These are phyloP conservation scores for Erebia aethiops DNA, from an alignment of 2,888 invertebrate species.

Conservation along the genomic window DNA sequence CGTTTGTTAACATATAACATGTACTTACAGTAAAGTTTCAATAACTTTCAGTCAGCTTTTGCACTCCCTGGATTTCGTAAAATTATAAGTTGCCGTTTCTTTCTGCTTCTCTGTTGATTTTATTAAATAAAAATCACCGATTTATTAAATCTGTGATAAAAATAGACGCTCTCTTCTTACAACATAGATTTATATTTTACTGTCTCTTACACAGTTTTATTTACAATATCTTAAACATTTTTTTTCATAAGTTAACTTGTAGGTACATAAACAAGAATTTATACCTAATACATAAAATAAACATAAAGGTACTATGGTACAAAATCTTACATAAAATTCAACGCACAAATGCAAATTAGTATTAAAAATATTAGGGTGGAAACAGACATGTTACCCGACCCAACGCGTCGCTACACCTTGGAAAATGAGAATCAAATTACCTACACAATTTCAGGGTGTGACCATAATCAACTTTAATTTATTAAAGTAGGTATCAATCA, in stretches of 20 bases:
- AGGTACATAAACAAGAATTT: not conserved
- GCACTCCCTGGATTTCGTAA: too few species aligned
- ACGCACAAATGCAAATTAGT: constrained; percentile 23
- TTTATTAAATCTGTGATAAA: not conserved
- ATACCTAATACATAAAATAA: not conserved
- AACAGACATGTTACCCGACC: not conserved
- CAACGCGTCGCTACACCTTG: too few species aligned
- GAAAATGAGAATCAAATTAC: too few species aligned
- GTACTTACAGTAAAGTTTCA: too few species aligned
- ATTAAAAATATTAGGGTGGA: not conserved
- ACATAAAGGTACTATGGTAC: constrained; percentile 8
- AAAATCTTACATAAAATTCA: constrained; percentile 15
- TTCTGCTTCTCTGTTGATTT: too few species aligned
- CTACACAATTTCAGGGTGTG: too few species aligned
- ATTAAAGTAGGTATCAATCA: too few species aligned
- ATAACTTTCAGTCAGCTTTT: too few species aligned
- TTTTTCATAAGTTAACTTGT: not conserved
- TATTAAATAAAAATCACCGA: too few species aligned
- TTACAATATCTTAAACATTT: constrained; percentile 8
- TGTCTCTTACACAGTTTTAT: constrained; percentile 6
- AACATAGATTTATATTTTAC: not conserved
- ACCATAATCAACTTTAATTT: too few species aligned
- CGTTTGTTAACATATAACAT: too few species aligned
- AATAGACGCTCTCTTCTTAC: not conserved
- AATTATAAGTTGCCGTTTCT: too few species aligned